Evolutionary conservation across 1,140 invertebrate genomes (phyloP).

Genomic region (Drepana arcuata): DNA sequence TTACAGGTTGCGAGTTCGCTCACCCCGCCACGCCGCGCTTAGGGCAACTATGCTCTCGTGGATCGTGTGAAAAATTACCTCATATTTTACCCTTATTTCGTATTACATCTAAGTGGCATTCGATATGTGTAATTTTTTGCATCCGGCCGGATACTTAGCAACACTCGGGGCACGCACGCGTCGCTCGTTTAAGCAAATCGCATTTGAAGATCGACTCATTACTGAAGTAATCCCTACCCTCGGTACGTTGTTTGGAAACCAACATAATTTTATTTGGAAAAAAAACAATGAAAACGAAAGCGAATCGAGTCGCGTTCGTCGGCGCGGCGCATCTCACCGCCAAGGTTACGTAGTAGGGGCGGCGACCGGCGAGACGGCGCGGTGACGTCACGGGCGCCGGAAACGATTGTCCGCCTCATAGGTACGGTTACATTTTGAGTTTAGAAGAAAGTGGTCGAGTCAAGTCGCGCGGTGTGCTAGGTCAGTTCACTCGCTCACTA

Average conservation of each 20-base stretch:
- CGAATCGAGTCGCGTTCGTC: conserved; percentile 19
- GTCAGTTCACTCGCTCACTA: too few species aligned
- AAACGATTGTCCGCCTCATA: conserved; percentile 64
- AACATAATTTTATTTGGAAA: conserved; percentile 25
- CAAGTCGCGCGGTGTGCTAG: conserved; percentile 46
- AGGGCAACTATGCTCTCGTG: conserved; percentile 61
- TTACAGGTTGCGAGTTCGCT: conserved; percentile 65
- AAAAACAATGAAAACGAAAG: conserved; percentile 55
- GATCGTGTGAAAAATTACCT: conserved; percentile 68
- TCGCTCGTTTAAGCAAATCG: conserved; percentile 7
- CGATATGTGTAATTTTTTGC: conserved; percentile 58
- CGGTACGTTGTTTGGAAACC: conserved; percentile 14
- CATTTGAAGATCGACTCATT: conserved; percentile 23
- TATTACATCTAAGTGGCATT: conserved; percentile 46
- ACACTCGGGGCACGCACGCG: conserved; percentile 23
- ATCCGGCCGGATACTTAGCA: conserved; percentile 43
- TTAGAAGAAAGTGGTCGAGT: conserved; percentile 60
- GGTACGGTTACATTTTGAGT: conserved; percentile 68
- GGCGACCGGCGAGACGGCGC: conserved; percentile 54
- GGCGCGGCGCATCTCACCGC: conserved; percentile 36
- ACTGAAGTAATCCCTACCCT: too few species aligned
- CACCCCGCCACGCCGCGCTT: conserved; percentile 55
- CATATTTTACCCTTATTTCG: conserved; percentile 59
- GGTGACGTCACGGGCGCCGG: conserved; percentile 68
- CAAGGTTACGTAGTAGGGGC: conserved; percentile 63